Conservation (phyloP, 2,888 invertebrate genomes). For the Stenotaenia linearis region DNA sequence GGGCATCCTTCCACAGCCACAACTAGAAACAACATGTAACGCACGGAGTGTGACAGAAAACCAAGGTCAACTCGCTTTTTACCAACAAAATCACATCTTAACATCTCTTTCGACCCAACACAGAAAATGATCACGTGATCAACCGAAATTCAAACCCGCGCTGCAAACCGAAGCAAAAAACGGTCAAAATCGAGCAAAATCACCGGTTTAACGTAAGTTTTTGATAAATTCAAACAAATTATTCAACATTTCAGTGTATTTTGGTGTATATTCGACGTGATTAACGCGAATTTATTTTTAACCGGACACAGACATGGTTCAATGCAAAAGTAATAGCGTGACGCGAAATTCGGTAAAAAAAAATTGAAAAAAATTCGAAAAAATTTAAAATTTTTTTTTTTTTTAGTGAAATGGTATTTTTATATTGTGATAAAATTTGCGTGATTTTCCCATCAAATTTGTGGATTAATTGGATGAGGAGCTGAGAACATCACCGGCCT, state of each 20-base stretch:
- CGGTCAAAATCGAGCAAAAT: too few species aligned
- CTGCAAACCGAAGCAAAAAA: too few species aligned
- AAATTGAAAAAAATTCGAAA: not conserved
- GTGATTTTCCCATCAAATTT: not conserved
- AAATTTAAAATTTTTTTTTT: not conserved
- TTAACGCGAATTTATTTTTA: not conserved
- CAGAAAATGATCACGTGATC: too few species aligned
- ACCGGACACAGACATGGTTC: not conserved
- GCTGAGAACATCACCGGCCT: not conserved
- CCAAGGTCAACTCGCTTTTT: not conserved
- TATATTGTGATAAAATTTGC: not conserved
- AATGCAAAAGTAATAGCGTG: not conserved
- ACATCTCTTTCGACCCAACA: not conserved
- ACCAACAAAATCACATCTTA: not conserved
- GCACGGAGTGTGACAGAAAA: not conserved
- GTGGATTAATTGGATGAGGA: not conserved
- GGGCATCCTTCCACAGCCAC: not conserved
- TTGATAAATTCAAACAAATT: too few species aligned
- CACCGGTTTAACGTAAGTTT: too few species aligned
- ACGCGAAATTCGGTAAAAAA: not conserved
- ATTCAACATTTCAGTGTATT: too few species aligned
- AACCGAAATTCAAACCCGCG: too few species aligned
- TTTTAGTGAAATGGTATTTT: not conserved
- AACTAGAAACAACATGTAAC: not conserved
- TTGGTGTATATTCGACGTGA: not conserved